Base-by-base conservation (phyloP, 2,888 invertebrate genomes). In the Oscheius sp. region DNA sequence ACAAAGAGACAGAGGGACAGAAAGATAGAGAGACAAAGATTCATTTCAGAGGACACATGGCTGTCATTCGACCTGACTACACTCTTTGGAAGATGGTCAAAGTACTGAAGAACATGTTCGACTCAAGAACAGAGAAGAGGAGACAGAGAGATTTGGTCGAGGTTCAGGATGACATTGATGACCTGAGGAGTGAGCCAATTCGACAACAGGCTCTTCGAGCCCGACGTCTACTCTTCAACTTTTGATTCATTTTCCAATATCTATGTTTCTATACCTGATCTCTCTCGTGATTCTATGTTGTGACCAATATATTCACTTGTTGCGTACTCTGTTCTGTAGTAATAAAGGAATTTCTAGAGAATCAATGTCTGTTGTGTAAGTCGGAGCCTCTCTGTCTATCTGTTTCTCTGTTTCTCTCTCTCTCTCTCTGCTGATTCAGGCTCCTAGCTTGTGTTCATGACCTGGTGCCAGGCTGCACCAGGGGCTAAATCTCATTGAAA, bases 51-150 rank as follows among this genome's bases (percentile, higher is more conserved):
- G 70, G 76, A 0, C 80, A 80, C 55, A 76, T 81, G 5, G 75
- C 77, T 1, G 79, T 77, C 1, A 75, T 81, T 5, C 77, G 80
- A 13, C 80, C 80, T 3, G 80, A 81, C 50, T 81, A 81, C 74
- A 76, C 77, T 0, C 76, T 81, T 59, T 79, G 79, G 76, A 72
- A 70, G 35, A 77, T 81, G 77, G 75, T 81, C 13, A 77, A 77
- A 57, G 77, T 81, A 32, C 57, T 81, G 13, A 74, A 76, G 29
- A 77, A 72, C 21, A 76, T 81, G 66, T 77, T 81, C 73, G 80
- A 81, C 51, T 57, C 73, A 4, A 50, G 78, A 21, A 78, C 70
- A 10, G 70, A 70, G 32, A 70, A 70, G 42, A 35, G 70, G 32
- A 13, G 55, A 29, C 70, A 58, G 29, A 37, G 70, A 48, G 59